phyloP scores from a whole-genome alignment of 1,140 invertebrate species.

The Heliconius hewitsoni region DNA sequence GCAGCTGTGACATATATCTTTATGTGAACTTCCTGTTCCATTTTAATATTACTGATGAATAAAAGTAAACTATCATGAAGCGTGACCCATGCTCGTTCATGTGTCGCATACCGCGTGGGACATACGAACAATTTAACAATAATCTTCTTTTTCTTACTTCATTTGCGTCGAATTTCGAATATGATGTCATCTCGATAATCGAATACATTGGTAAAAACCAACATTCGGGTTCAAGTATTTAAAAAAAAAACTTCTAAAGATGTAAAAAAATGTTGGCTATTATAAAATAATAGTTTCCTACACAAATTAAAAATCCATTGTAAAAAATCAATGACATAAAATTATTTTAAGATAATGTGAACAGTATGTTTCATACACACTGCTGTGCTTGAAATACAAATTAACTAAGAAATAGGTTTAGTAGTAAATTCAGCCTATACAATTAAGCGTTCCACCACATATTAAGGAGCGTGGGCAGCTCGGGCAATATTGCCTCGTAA shows the following conservation, averaged over 20 bases:
- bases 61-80: background rate
- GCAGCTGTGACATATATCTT: background rate
- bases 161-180: too few species aligned
- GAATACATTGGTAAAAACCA: too few species aligned
- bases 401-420: background rate
- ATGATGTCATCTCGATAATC: too few species aligned
- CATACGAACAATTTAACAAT: too few species aligned
- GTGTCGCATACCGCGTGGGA: too few species aligned
- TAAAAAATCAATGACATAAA: background rate
- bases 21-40: background rate
- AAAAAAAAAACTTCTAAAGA: too few species aligned
- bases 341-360: background rate
- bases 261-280: too few species aligned
- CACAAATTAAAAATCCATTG: background rate
- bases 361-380: background rate
- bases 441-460: background rate
- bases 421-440: constrained; percentile 1
- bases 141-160: too few species aligned
- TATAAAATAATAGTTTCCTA: background rate
- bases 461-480: background rate
- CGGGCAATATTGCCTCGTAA: constrained; percentile 17
- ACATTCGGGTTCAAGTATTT: too few species aligned
- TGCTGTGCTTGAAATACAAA: background rate
- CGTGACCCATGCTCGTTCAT: too few species aligned
- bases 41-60: background rate